Evolutionary conservation across 2,797 vertebrate genomes (phyloP), one percentile per base, ranked within the genome.

Genomic region (Sphenopsis melanotis): DNA sequence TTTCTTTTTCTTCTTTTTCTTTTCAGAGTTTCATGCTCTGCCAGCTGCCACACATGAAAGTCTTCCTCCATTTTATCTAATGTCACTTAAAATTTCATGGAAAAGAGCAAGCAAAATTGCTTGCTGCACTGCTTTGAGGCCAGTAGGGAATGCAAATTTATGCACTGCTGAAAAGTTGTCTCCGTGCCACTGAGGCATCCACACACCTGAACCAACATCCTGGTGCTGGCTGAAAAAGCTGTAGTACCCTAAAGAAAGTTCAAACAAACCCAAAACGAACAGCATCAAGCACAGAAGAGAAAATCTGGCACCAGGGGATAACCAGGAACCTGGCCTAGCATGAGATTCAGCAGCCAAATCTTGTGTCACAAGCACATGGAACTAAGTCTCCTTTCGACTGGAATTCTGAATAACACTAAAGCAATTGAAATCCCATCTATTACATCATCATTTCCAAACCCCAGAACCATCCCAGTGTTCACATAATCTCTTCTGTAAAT

Each of bases 201-300:
- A 44, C 0, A 0, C 5, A 83, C 32, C 22, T 8, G 9, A 24
- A 46, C 50, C 27, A 60, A 30, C 3, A 56, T 4, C 22, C 14
- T 50, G 34, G 34, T 41, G 42, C 34, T 82, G 50, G 30, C 69
- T 42, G 7, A 12, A 57, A 42, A 5, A 32, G 9, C 39, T 69
- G 6, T 34, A 11, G 11, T 46, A 9, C 22, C 52, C 71, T 49
- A n/a, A 27, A 42, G 41, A 81, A 81, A 84, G 71, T 46, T 16
- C 21, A 59, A 87, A 65, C 21, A 70, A 80, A 79, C 59, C n/a
- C 6, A 72, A 61, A 88, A 52, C 0, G 0, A 87, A 21, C 14
- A 32, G 9, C 10, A 41, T 41, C 34, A 50, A 57, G 11, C 16
- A 66, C 3, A 2, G 55, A 82, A 56, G 22, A 82, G 46, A 46